Conservation (phyloP, 2,888 invertebrate species). For the Cephus runcator region DNA sequence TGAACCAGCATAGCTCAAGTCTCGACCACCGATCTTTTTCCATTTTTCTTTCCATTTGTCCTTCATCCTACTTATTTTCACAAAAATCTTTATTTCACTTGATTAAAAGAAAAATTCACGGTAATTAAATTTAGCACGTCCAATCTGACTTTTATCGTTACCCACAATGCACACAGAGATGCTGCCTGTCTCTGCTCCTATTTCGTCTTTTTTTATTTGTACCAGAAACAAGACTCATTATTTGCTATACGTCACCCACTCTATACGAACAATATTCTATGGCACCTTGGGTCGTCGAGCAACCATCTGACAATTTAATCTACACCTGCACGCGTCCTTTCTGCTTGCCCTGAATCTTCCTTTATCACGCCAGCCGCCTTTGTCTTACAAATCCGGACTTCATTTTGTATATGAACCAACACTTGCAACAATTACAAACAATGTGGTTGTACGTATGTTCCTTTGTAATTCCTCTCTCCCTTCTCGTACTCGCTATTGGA, state of each 20-base stretch:
- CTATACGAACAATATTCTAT: slow-evolving; percentile 15
- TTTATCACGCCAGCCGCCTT: neutral
- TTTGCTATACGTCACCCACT: slow-evolving; percentile 11
- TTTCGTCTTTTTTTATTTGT: neutral
- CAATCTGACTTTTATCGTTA: neutral
- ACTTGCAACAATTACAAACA: neutral
- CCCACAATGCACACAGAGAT: too few species aligned
- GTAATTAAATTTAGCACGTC: neutral
- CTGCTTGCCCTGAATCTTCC: neutral
- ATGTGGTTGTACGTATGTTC: neutral
- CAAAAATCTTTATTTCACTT: too few species aligned
- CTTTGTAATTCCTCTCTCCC: neutral
- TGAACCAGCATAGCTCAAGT: neutral
- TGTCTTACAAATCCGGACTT: neutral
- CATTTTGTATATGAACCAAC: neutral
- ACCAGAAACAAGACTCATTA: slow-evolving; percentile 3
- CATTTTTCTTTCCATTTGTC: too few species aligned
- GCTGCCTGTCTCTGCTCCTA: neutral
- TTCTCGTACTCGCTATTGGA: neutral
- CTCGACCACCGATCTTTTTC: neutral
- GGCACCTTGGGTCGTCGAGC: slow-evolving; percentile 5
- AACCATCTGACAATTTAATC: neutral
- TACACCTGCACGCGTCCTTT: neutral
- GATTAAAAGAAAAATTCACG: neutral
- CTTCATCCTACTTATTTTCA: too few species aligned